Conservation (phyloP, 2,797 vertebrate species). For the Manis pentadactyla region DNA sequence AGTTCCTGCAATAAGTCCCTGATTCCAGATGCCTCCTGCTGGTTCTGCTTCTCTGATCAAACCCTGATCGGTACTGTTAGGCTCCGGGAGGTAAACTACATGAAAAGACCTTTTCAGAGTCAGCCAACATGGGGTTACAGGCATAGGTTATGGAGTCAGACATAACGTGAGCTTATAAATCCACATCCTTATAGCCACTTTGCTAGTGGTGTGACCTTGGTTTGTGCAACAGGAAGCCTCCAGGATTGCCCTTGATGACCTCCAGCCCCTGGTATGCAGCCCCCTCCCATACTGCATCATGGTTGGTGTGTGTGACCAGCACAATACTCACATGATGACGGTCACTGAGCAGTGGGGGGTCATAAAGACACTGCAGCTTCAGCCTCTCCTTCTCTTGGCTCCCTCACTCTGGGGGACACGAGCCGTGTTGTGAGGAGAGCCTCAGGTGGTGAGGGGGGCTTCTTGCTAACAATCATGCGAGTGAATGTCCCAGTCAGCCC, state of each 20-base stretch:
- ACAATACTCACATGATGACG: background rate
- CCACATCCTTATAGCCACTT: background rate
- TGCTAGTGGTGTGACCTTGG: background rate
- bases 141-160: background rate
- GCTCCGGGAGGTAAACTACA: background rate
- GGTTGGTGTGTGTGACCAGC: background rate
- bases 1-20: background rate
- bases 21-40: background rate
- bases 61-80: background rate
- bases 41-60: background rate
- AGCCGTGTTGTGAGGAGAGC: background rate
- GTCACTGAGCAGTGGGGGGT: background rate
- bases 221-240: background rate
- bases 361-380: background rate
- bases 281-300: background rate
- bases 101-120: background rate
- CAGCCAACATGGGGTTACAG: background rate
- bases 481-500: background rate
- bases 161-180: background rate
- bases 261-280: accelerated
- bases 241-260: accelerated
- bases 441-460: accelerated
- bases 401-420: background rate
- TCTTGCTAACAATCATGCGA: background rate
- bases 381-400: background rate